Conservation (phyloP, 2,797 vertebrate genomes). For the Oreonectes daqikongensis region DNA sequence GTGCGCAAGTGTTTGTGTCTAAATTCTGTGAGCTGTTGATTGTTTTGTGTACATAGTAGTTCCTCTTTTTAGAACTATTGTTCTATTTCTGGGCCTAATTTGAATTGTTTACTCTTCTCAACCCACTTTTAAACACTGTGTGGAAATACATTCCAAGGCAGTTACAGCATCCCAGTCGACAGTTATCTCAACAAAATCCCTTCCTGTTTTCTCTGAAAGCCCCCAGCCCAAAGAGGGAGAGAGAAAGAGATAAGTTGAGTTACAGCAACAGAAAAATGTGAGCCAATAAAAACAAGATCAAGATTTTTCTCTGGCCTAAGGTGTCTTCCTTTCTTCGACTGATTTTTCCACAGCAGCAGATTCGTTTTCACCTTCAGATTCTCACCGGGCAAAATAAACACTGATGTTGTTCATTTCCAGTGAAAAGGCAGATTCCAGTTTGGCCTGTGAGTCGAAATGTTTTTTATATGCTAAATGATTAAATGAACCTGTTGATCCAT, state of each 20-base stretch:
- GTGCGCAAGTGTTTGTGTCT: constrained; percentile 45
- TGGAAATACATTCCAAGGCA: constrained; percentile 63
- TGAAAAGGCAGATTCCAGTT: constrained; percentile 23
- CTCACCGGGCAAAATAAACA: constrained; percentile 27
- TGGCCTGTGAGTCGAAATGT: constrained; percentile 68
- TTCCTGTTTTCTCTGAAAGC: constrained; percentile 68
- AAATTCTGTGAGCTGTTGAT: neutral
- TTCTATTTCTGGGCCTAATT: constrained; percentile 12
- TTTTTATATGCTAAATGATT: constrained; percentile 71
- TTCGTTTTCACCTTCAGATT: constrained; percentile 1
- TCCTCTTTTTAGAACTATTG: neutral
- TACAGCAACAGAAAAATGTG: constrained; percentile 19
- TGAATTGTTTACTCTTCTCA: constrained; percentile 51
- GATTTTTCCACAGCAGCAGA: constrained; percentile 9
- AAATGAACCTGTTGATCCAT: constrained; percentile 72
- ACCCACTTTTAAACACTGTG: constrained; percentile 58
- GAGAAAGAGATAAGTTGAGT: constrained; percentile 33
- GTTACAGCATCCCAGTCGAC: constrained; percentile 59
- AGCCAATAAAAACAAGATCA: constrained; percentile 8
- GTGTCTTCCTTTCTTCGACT: neutral
- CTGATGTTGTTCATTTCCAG: constrained; percentile 27
- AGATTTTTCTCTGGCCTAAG: neutral
- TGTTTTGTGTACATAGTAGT: constrained; percentile 11
- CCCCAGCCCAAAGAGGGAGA: constrained; percentile 13
- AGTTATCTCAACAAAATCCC: constrained; percentile 65